Base-by-base conservation (phyloP, 2,797 vertebrate species). In the Anguilla obscura region DNA sequence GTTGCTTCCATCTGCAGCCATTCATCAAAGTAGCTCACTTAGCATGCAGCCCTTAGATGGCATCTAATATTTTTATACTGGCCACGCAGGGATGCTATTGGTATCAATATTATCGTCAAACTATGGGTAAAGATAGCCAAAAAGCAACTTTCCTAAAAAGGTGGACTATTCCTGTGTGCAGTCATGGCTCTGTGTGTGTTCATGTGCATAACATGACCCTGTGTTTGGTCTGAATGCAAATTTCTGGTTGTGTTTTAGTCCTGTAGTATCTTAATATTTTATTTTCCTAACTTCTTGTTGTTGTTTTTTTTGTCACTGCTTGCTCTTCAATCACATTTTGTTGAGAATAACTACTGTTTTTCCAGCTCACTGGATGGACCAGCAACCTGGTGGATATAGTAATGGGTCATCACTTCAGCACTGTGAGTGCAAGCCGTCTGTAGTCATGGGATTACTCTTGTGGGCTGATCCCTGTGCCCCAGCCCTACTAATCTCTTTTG, bases 371-470 rank as follows among this genome's bases (percentile, higher is more conserved):
- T 85, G 97, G 97, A 87, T 97, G 98, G 97, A 99, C 98, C 71
- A 98, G 96, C 90, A 99, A 97, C 93, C 91, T 99, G 88, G 96
- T 97, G 87, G 98, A 99, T 91, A 96, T 95, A 89, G 97, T 99
- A 92, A 96, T 99, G 96, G 96, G 94, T 0, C 98, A 99, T 92
- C 98, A 98, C 93, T 99, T 99, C 93, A 98, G 98, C 87, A 94
- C 96, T 8, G 98, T 99, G 96, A 97, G 97, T 95, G 89, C 86
- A 30, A 27, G 30, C 52, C 16, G 14, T 48, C n/a, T 36, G 52
- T 18, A n/a, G 30, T 16, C 63, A 6, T 63, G 54, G 69, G 30
- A 84, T 82, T 24, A 85, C 40, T 14, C 3, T 76, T 12, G 6
- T n/a, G 1, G 24, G 21, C n/a, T 1, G 4, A 33, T 83, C 45